These are phyloP conservation scores for Stichopus chloronotus DNA, from an alignment of 35 echinoderm and acorn worm species.

Conservation along the genomic window DNA sequence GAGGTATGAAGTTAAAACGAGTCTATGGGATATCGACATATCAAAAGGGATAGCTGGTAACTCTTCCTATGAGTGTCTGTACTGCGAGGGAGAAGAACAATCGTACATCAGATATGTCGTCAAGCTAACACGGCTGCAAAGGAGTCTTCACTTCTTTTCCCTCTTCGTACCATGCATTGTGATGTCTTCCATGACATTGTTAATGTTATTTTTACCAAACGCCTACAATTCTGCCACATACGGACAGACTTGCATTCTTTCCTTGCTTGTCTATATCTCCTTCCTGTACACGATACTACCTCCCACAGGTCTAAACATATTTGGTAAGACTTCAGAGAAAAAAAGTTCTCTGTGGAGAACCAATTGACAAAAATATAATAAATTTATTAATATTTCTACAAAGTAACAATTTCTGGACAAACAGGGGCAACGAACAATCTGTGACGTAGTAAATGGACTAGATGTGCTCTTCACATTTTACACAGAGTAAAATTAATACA, in stretches of 20 bases:
- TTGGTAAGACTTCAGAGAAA: conserved; percentile 16
- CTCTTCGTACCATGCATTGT: not conserved
- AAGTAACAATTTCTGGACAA: too few relatives aligned
- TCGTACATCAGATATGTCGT: not conserved
- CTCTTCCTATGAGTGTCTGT: not conserved
- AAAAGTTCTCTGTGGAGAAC: too few relatives aligned
- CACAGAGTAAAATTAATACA: too few relatives aligned
- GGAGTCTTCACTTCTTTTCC: not conserved
- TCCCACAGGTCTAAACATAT: not conserved
- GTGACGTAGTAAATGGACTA: too few relatives aligned
- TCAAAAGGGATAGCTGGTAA: not conserved
- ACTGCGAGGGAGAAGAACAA: not conserved
- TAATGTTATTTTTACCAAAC: not conserved
- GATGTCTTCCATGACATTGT: not conserved
- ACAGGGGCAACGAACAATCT: too few relatives aligned
- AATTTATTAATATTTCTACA: too few relatives aligned
- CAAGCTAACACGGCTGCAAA: not conserved
- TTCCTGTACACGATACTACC: not conserved
- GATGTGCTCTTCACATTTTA: too few relatives aligned
- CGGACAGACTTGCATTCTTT: not conserved
- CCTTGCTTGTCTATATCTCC: not conserved
- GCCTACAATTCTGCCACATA: not conserved
- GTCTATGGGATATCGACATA: not conserved
- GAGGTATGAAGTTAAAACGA: not conserved
- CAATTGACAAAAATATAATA: too few relatives aligned